phyloP scores from a whole-genome alignment of 2,113 vertebrate species.

The Isurus oxyrinchus region DNA sequence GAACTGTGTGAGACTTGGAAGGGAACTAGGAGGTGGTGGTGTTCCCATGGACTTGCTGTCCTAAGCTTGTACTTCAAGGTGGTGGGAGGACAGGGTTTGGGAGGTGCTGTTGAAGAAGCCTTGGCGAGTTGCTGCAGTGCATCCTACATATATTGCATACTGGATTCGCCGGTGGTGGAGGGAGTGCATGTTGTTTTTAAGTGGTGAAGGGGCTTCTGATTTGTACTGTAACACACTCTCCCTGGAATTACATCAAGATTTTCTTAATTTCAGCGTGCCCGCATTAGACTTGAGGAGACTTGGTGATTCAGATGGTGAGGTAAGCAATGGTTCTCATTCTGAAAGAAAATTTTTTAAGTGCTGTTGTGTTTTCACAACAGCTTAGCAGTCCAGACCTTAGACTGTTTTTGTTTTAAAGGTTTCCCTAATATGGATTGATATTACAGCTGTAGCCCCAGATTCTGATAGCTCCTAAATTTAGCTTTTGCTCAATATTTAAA shows the following conservation, averaged over 20 bases:
- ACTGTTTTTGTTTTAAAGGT: neutral
- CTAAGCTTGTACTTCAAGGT: too few species aligned
- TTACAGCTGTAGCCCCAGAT: neutral
- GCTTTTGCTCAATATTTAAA: neutral
- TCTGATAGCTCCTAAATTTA: too few species aligned
- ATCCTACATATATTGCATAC: neutral
- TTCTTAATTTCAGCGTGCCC: conserved; percentile 59
- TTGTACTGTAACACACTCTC: neutral
- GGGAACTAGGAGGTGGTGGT: neutral
- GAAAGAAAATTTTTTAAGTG: neutral
- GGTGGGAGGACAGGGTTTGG: neutral
- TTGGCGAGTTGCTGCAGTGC: neutral
- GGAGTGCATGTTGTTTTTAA: neutral
- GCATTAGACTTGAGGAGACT: conserved; percentile 60
- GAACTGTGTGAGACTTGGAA: neutral
- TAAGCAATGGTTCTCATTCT: conserved; percentile 44
- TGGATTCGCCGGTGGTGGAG: neutral
- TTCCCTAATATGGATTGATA: neutral
- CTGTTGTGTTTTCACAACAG: conserved; percentile 4
- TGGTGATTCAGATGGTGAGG: conserved; percentile 62
- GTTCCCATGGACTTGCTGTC: neutral
- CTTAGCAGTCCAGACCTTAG: neutral
- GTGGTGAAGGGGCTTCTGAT: neutral
- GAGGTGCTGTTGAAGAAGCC: neutral
- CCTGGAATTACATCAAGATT: neutral